Evolutionary conservation across 2,113 vertebrate genomes (phyloP).

Genomic region (Saimiri boliviensis): DNA sequence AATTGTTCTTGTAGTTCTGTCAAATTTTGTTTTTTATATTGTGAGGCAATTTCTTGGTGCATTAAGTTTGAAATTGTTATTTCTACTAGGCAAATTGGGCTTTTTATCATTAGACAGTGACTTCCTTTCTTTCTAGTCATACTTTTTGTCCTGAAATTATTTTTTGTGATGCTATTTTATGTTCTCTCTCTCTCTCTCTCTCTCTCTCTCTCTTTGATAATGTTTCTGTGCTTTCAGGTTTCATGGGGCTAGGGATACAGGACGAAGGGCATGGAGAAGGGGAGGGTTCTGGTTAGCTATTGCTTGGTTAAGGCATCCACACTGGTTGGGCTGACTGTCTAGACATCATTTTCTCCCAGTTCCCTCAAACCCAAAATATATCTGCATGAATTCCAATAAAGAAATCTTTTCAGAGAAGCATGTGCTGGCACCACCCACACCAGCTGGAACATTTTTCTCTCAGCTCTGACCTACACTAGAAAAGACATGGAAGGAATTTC

Average conservation of each 20-base stretch:
- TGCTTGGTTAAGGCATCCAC: neutral
- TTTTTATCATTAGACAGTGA: conserved; percentile 18
- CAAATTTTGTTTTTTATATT: neutral
- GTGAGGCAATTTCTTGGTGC: neutral
- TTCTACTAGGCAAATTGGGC: neutral
- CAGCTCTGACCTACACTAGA: neutral
- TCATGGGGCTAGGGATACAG: neutral
- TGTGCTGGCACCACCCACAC: accelerated
- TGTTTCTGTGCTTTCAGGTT: neutral
- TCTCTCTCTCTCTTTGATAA: neutral
- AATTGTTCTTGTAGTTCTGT: neutral
- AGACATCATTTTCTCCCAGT: neutral
- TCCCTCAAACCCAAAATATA: neutral
- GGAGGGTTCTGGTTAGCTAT: neutral
- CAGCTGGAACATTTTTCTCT: neutral
- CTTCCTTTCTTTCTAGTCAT: neutral
- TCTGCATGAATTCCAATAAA: neutral
- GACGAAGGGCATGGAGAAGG: neutral
- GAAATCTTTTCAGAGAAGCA: neutral
- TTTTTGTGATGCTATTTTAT: neutral
- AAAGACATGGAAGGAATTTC: neutral
- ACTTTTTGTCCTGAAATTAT: neutral
- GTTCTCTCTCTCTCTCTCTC: too few relatives aligned
- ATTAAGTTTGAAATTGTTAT: neutral
- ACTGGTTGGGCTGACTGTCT: neutral